A percentile compares a stretch with the other conserved stretches of the same genome.
These are phyloP conservation scores for Castor canadensis DNA, from an alignment of 2,113 vertebrate genomes.

Conservation along the genomic window DNA sequence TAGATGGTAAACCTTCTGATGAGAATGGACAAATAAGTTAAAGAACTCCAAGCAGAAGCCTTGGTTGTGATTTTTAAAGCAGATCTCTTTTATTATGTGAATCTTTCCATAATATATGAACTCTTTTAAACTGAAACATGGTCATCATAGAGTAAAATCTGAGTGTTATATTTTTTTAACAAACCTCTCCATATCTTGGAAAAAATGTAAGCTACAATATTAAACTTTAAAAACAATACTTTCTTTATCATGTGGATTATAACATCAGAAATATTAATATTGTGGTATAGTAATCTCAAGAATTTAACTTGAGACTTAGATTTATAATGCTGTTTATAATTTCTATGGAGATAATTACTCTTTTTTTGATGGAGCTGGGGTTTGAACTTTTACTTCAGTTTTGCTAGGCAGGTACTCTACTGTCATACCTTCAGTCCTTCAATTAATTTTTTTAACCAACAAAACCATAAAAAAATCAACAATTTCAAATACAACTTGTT, in stretches of 20 bases:
- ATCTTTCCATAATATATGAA: background rate
- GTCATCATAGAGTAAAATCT: background rate
- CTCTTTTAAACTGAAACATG: background rate
- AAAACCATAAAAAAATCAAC: background rate
- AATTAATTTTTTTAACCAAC: too few relatives aligned
- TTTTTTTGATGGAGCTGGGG: too few relatives aligned
- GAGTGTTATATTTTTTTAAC: background rate
- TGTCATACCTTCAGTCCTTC: too few relatives aligned
- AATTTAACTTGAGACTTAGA: background rate
- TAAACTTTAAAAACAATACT: background rate
- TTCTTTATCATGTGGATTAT: background rate
- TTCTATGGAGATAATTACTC: background rate
- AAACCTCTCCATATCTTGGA: background rate
- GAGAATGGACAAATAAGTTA: background rate
- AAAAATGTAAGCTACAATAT: background rate
- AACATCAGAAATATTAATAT: background rate
- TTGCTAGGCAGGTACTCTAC: too few relatives aligned
- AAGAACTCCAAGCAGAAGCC: background rate
- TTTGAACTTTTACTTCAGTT: too few relatives aligned
- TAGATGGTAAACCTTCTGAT: background rate
- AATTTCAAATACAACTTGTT: background rate
- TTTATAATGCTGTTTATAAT: background rate
- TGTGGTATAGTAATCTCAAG: background rate
- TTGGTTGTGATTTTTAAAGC: background rate
- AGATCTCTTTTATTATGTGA: background rate